phyloP scores from a whole-genome alignment of 1,140 invertebrate species.

The Tribolium castaneum region DNA sequence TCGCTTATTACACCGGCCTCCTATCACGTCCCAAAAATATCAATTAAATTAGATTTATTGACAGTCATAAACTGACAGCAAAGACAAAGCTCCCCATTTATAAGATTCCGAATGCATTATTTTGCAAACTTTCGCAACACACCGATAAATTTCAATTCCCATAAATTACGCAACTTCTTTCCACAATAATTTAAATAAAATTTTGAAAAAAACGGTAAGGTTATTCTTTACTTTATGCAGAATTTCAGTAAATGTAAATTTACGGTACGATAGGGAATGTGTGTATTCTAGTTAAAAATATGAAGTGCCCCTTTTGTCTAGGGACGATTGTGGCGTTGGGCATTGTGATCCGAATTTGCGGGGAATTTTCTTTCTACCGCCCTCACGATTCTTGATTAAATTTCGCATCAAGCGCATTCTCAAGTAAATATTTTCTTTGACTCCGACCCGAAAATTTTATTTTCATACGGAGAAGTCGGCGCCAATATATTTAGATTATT shows the following conservation, averaged over 20 bases:
- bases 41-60: slow-evolving; percentile 29
- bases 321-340: too few species aligned
- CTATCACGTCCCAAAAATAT: slow-evolving; percentile 8
- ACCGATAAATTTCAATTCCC: neutral
- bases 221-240: too few species aligned
- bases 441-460: neutral
- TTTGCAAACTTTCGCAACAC: neutral
- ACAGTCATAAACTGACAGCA: slow-evolving; percentile 17
- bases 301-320: too few species aligned
- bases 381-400: neutral
- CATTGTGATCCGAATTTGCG: neutral
- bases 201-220: too few species aligned
- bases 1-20: neutral
- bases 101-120: neutral
- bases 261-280: too few species aligned
- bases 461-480: neutral
- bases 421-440: slow-evolving; percentile 3
- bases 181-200: too few species aligned
- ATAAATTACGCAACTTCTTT: too few species aligned
- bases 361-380: neutral
- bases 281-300: too few species aligned
- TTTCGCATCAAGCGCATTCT: neutral
- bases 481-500: neutral
- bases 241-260: too few species aligned
- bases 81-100: slow-evolving; percentile 21